Evolutionary conservation across 2,888 invertebrate species (phyloP), one percentile per base, ranked within the genome.

Genomic region (Xanthia togata): DNA sequence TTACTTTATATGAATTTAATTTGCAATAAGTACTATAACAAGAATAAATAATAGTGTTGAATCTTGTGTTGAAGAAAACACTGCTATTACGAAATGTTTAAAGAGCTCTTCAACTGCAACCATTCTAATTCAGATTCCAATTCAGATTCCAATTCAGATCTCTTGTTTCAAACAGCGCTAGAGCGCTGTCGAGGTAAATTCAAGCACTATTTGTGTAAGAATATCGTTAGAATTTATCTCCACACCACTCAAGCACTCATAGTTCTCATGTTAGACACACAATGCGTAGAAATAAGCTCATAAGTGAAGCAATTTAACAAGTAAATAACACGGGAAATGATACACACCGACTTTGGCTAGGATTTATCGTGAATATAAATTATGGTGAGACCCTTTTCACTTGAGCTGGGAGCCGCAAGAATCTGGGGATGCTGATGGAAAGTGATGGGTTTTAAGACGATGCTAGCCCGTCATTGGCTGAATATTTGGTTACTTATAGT

Each of bases 331-430:
- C 5, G 17, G 76, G 72, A 75, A 77, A 77, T 76, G 59, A 71
- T 75, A n/a, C 20, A 68, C 41, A 64, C 70, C 57, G 76, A 26
- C 41, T 60, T 35, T 6, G 9, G 73, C 59, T 60, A 63, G 75
- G 79, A 85, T 85, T 79, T 79, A 87, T 82, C 20, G 69, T 62
- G n/a, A 65, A 55, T 62, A 84, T 84, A 81, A 77, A 73, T 85
- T 63, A 73, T 69, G 47, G 59, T n/a, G 11, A 20, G 76, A 82
- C 79, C 85, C 79, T 79, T 76, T 72, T 82, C 79, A 76, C 71
- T 80, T 47, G 57, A 72, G 31, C 62, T 62, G 31, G 50, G 41
- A 35, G 57, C 73, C 71, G 31, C 69, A 59, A 38, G 35, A 50
- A 65, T 77, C 44, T 59, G 41, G 20, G 70, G 38, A 17, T 55